These are phyloP conservation scores for Corythucha ciliata DNA, from an alignment of 2,888 invertebrate species.

Conservation along the genomic window DNA sequence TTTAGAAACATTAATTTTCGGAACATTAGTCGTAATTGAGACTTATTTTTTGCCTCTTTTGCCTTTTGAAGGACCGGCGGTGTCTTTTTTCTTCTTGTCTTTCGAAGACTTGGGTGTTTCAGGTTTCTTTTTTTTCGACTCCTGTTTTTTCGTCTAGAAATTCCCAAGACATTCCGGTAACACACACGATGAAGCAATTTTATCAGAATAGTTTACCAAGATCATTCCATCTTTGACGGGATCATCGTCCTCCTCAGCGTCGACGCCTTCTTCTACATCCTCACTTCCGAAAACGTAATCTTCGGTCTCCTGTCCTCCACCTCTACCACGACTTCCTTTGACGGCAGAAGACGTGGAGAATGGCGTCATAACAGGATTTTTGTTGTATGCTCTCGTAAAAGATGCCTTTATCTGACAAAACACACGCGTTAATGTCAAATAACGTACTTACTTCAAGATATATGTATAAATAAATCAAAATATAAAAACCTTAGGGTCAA, in stretches of 20 bases:
- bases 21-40: too few species aligned
- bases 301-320: constrained; percentile 39
- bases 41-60: too few species aligned
- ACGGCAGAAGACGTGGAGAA: constrained; percentile 57
- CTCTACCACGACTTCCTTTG: constrained; percentile 55
- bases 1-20: too few species aligned
- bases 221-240: constrained; percentile 64
- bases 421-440: neutral
- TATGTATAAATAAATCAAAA: neutral
- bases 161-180: too few species aligned
- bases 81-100: too few species aligned
- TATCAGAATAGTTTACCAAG: constrained; percentile 49
- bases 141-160: neutral
- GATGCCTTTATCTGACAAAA: constrained; percentile 72
- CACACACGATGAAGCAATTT: too few species aligned
- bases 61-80: too few species aligned
- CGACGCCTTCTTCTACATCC: constrained; percentile 34
- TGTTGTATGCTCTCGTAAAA: constrained; percentile 87
- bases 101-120: too few species aligned
- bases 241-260: constrained; percentile 41
- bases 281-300: constrained; percentile 3
- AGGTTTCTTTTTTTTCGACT: neutral
- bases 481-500: constrained; percentile 58
- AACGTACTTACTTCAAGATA: neutral
- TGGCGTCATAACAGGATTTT: constrained; percentile 63